Evolutionary conservation across 1,140 invertebrate species (phyloP).

Genomic region (Luehdorfia chinensis): DNA sequence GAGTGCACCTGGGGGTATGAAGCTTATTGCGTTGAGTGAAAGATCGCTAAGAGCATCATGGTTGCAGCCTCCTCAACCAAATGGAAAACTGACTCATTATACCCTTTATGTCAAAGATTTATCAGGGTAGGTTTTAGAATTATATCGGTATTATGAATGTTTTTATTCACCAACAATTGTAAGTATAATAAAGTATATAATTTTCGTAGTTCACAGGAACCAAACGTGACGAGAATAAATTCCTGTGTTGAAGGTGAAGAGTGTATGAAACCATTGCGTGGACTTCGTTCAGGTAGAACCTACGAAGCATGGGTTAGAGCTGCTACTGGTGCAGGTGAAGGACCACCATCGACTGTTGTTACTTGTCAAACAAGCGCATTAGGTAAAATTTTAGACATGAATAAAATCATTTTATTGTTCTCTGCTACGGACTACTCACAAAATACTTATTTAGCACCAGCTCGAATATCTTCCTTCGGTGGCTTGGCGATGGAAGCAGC

Average conservation of each 20-base stretch:
- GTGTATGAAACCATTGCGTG: constrained; percentile 77
- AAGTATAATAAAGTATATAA: too few species aligned
- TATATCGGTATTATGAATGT: too few species aligned
- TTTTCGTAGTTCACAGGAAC: constrained; percentile 78
- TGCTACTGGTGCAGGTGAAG: constrained; percentile 87
- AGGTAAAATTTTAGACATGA: constrained; percentile 29
- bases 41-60: constrained; percentile 90
- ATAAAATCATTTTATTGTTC: neutral
- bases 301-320: constrained; percentile 93
- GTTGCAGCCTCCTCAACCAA: constrained; percentile 87
- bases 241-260: constrained; percentile 56
- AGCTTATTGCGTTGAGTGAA: constrained; percentile 87
- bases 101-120: constrained; percentile 83
- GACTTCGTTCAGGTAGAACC: constrained; percentile 81
- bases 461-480: constrained; percentile 72
- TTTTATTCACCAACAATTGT: too few species aligned
- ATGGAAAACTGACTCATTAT: constrained; percentile 89
- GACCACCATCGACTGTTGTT: constrained; percentile 73
- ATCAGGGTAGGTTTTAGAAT: constrained; percentile 63
- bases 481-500: constrained; percentile 58
- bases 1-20: constrained; percentile 88
- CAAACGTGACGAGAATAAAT: constrained; percentile 70
- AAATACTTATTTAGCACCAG: constrained; percentile 48
- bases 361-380: constrained; percentile 67
- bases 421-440: too few species aligned